Conservation (phyloP, 2,113 vertebrate genomes). For the Synodontis membranacea region DNA sequence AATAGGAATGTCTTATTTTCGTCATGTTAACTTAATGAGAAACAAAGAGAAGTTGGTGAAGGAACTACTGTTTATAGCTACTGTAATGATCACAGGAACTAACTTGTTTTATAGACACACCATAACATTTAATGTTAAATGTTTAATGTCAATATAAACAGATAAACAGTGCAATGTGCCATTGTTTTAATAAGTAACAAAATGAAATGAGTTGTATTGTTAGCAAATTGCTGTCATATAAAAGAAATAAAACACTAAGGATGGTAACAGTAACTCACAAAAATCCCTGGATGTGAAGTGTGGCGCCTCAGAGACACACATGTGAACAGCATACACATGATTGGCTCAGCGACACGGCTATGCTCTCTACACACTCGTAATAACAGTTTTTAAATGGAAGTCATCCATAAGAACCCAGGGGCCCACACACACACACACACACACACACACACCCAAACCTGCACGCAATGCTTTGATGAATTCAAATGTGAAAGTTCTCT, state of each 20-base stretch:
- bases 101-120: neutral
- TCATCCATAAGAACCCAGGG: conserved; percentile 65
- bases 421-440: neutral
- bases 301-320: conserved; percentile 21
- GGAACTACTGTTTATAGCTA: neutral
- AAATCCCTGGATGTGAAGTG: conserved; percentile 22
- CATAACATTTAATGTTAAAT: neutral
- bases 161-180: neutral
- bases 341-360: conserved; percentile 54
- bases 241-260: neutral
- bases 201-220: neutral
- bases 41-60: neutral
- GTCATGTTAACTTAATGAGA: neutral
- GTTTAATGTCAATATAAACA: neutral
- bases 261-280: neutral
- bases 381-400: conserved; percentile 57
- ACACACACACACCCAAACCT: neutral
- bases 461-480: conserved; percentile 37
- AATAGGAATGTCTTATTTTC: neutral
- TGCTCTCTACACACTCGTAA: conserved; percentile 49
- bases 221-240: neutral
- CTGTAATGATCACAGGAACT: neutral
- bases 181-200: neutral
- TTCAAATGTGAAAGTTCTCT: conserved; percentile 60
- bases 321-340: conserved; percentile 41